These are phyloP conservation scores for Tetramorium alpestre DNA, from an alignment of 1,140 invertebrate species.

Conservation along the genomic window DNA sequence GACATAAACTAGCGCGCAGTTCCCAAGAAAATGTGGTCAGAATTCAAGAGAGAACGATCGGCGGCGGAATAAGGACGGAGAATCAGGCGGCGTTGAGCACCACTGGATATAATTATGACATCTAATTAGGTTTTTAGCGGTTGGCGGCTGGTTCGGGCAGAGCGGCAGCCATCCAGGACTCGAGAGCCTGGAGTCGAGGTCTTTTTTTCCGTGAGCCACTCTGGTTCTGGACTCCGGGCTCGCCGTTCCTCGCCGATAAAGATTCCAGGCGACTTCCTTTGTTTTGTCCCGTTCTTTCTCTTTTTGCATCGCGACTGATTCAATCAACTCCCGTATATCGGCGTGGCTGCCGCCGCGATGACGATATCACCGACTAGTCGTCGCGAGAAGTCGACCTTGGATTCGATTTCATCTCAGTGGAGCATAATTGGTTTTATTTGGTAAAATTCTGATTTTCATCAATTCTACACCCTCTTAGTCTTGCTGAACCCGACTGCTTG, in stretches of 20 bases:
- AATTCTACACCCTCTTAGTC: not conserved
- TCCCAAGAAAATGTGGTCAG: not conserved
- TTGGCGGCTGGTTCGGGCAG: constrained; percentile 76
- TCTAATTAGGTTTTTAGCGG: constrained; percentile 85
- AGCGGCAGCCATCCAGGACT: constrained; percentile 70
- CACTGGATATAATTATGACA: constrained; percentile 85
- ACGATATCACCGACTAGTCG: constrained; percentile 52
- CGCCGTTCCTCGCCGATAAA: constrained; percentile 68
- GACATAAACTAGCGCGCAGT: not conserved
- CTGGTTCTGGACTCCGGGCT: constrained; percentile 61
- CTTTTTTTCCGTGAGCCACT: constrained; percentile 76
- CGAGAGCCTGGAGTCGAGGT: constrained; percentile 73
- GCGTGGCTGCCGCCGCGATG: constrained; percentile 35
- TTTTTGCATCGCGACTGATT: constrained; percentile 73
- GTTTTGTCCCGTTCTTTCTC: constrained; percentile 72
- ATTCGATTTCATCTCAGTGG: not conserved
- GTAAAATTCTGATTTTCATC: constrained; percentile 10
- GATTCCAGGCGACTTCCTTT: constrained; percentile 77
- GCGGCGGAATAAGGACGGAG: not conserved
- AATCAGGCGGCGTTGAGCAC: constrained; percentile 72
- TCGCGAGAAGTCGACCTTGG: constrained; percentile 68
- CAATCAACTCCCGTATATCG: constrained; percentile 73
- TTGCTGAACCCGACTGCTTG: not conserved
- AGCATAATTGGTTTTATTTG: not conserved
- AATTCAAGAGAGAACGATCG: not conserved